Evolutionary conservation across 1,140 invertebrate genomes (phyloP), one percentile per base, ranked within the genome.

Genomic region (Zaprionus camerounensis): DNA sequence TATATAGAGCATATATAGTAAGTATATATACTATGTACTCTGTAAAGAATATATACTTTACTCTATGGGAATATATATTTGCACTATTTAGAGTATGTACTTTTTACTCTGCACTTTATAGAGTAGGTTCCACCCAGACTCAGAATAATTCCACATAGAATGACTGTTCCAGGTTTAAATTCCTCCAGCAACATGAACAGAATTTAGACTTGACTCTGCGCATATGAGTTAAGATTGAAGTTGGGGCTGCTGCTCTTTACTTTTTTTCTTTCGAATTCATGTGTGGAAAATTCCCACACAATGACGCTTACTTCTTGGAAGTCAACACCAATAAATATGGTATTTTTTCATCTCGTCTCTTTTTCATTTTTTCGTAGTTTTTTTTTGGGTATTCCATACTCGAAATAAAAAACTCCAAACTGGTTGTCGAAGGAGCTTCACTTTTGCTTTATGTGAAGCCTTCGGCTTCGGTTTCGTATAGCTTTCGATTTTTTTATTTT

Each of bases 391-490:
- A 63, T 70, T 62, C 61, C 28, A 62, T 74, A 56, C 71, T 68
- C 59, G 22, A 73, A 41, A 28, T 6, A 46, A 56, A 31, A 62
- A 62, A 71, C 31, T n/a, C 46, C 36, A 71, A 75, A 75, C 72
- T 71, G 72, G 72, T 75, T 75, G 67, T 64, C 67, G 67, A 63
- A 75, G 72, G 72, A 75, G 59, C 72, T 75, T 75, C 72, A 75
- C 72, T 75, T 70, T 75, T 71, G 70, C 71, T 38, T 55, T 24
- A 63, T 66, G 15, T 66, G 15, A 64, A n/a, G 55, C 28, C 68
- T 69, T 34, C 31, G 58, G 49, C 58, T 49, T 57, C 41, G 44
- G 58, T 71, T 57, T 31, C 55, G 26, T 67, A 26, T 24, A 63
- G 59, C 59, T 75, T 71, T 75, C 67, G 67, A 58, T 75, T 70